Evolutionary conservation across 92 coral and sea anemone species (phyloP), one percentile per base, ranked within the genome.

Genomic region (Epizoanthus stellaris): DNA sequence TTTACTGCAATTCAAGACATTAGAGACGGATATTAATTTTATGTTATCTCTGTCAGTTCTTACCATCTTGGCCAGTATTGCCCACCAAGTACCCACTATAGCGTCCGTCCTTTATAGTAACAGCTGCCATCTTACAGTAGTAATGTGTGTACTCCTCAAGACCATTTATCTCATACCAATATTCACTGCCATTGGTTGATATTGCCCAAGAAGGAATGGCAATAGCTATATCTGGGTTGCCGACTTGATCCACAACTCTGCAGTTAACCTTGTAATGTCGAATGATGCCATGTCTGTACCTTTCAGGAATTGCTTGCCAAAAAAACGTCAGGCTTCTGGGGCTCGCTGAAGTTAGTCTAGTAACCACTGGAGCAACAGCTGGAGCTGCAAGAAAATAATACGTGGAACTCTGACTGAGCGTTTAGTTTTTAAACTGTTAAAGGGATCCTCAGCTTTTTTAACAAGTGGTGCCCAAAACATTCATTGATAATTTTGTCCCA

Each of bases 21-120:
- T 30, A 30, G 34, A 30, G 34, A 30, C 34, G 1, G 34, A 30
- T 30, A 30, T 30, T 30, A 30, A 30, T 30, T 30, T 30, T 30
- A 30, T 30, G 34, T 30, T 30, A 45, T 45, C 8, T 8, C 11
- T 47, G 10, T 0, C 56, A 49, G 56, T 38, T 56, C 53, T 77
- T 61, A 77, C 82, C 82, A 77, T 61, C 43, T 43, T 77, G 70
- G 19, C 9, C 38, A 42, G 82, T 49, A 8, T 2, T 77, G 39
- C 2, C 1, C 0, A 0, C 10, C 39, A 6, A 0, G 40, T 61
- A 39, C 14, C 11, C 13, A 1, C 2, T 25, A 23, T 11, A 0
- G 17, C 40, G 71, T 63, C 82, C 82, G 11, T 77, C 82, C 10
- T n/a, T 8, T 19, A 77, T n/a, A 42, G 82, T 77, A 19, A 62